Base-by-base conservation (phyloP, 2,797 vertebrate genomes). In the Alcedo atthis region DNA sequence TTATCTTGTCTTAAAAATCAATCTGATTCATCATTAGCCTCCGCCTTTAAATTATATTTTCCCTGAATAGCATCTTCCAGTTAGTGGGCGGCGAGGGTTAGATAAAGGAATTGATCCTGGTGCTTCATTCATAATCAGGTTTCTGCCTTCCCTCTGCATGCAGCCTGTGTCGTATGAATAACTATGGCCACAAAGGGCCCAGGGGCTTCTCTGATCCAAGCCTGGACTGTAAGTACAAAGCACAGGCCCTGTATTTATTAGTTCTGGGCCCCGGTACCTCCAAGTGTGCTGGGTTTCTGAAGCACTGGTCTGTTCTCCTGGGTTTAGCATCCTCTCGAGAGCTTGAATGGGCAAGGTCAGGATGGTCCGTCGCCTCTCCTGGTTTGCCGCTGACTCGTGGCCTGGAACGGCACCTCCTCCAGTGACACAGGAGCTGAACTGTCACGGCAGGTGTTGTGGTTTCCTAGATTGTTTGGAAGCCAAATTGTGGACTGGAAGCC, bases 1-100 rank as follows among this genome's bases (percentile, higher is more conserved):
- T 70, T 87, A 85, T 69, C 40, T 89, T 80, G 26, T 37, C 68
- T 54, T 75, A 78, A 93, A 92, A 93, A 86, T 93, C 93, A 90
- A 73, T 91, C 54, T 12, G 37, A 89, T 86, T 80, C 45, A 73
- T 91, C 43, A 42, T 95, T 95, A 90, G 57, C 79, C 42, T 89
- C 71, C 1, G 3, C 57, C 77, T 95, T 82, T 88, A 80, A 75
- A 93, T 94, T 59, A 32, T 84, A 8, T 92, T 92, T 94, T 87
- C 89, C 80, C 69, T 89, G 89, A 92, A 92, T 75, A 85, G 53
- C 64, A 63, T 83, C 61, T 81, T 92, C 90, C 59, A 67, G 70
- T 89, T 89, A 89, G 70, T 57, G 64, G 68, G 78, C 62, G 80
- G 80, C 0, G 0, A 67, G 86, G 40, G 59, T 33, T n/a, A 57